phyloP scores from a whole-genome alignment of 2,797 vertebrate species.

The Coregonus sp. region DNA sequence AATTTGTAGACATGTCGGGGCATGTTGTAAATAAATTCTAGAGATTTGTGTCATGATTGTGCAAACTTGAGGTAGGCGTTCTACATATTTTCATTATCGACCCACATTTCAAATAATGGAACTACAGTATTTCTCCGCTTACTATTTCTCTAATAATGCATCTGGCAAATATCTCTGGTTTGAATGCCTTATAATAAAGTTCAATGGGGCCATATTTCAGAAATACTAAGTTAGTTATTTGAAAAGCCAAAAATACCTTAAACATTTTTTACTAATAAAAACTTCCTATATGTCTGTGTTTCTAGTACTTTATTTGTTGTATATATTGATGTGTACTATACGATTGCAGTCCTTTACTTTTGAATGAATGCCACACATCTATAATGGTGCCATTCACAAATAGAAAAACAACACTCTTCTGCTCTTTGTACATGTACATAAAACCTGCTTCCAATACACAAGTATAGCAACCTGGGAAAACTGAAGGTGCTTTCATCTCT shows the following conservation, averaged over 20 bases:
- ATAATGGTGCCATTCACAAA: no score
- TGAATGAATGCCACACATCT: neutral
- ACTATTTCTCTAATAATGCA: neutral
- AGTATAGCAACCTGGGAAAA: neutral
- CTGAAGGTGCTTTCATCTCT: neutral
- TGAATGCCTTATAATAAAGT: no score
- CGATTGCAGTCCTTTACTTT: neutral
- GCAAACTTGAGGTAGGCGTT: constrained; percentile 16
- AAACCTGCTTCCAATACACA: neutral
- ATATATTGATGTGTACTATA: neutral
- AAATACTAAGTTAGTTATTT: no score
- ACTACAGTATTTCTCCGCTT: neutral
- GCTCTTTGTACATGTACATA: no score
- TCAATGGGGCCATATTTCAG: no score
- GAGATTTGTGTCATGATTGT: constrained; percentile 42
- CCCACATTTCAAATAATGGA: neutral
- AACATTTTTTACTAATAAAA: no score
- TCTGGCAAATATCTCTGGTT: neutral
- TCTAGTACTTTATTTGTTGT: no score
- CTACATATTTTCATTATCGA: neutral
- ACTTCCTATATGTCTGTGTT: no score
- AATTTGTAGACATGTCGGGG: constrained; percentile 59
- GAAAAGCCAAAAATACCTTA: no score
- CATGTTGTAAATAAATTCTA: constrained; percentile 60
- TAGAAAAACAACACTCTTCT: neutral